Conservation (phyloP, 2,888 invertebrate species). For the Drosophila fungiperda region DNA sequence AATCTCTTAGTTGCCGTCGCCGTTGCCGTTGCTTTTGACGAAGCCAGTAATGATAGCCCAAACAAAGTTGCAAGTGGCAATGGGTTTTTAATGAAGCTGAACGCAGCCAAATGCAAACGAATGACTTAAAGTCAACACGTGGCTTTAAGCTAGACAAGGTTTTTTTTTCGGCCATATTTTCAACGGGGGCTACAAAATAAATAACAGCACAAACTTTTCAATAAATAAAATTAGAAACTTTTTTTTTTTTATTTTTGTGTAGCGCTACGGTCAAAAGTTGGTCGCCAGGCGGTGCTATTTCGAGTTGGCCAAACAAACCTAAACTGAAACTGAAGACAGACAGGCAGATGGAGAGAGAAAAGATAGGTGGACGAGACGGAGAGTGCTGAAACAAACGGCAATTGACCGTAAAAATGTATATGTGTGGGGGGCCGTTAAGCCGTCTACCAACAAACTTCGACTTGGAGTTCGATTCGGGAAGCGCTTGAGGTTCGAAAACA, state of each 20-base stretch:
- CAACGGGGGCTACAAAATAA: constrained; percentile 74
- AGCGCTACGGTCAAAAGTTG: constrained; percentile 68
- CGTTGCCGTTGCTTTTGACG: constrained; percentile 17
- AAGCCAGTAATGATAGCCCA: constrained; percentile 41
- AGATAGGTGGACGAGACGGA: constrained; percentile 10
- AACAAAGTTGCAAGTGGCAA: constrained; percentile 70
- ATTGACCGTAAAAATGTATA: constrained; percentile 79
- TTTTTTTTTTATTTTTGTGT: constrained; percentile 31
- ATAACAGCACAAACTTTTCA: constrained; percentile 79
- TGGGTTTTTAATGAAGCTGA: constrained; percentile 76
- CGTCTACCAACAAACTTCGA: constrained; percentile 43
- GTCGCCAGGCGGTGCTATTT: constrained; percentile 66
- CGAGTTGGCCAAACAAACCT: constrained; percentile 66
- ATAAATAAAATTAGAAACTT: constrained; percentile 81
- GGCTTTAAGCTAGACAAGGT: constrained; percentile 31
- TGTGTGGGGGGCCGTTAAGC: constrained; percentile 36
- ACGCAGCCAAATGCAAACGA: constrained; percentile 37
- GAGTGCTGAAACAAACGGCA: constrained; percentile 71
- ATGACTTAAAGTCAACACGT: constrained; percentile 49
- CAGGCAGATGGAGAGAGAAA: neutral
- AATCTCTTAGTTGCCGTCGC: constrained; percentile 44
- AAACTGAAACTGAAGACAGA: constrained; percentile 14
- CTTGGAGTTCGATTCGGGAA: constrained; percentile 39
- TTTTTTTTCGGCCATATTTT: constrained; percentile 64
- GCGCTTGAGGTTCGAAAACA: constrained; percentile 78